Conservation (phyloP, 2,113 vertebrate genomes). For the Cottus gobio region DNA sequence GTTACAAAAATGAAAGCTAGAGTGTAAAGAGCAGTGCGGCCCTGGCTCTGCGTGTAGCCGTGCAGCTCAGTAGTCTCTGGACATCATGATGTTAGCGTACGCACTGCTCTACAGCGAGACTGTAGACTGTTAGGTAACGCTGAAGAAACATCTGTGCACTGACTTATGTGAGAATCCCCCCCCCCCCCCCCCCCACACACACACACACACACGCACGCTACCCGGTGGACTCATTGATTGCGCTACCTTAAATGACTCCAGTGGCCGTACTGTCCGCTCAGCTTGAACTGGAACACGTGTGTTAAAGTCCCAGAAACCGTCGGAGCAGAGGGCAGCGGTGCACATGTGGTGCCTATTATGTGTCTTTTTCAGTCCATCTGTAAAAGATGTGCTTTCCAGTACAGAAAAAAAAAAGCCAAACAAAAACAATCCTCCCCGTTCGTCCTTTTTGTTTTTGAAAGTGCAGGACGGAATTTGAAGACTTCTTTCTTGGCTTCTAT, state of each 20-base stretch:
- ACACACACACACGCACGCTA: too few species aligned
- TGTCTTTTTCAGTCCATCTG: neutral
- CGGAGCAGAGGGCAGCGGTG: neutral
- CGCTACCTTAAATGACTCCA: neutral
- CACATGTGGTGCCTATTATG: slow-evolving; percentile 12
- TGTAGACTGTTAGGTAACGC: neutral
- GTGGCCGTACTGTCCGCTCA: neutral
- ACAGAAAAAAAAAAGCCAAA: neutral
- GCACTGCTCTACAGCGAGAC: neutral
- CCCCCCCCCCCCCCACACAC: too few species aligned
- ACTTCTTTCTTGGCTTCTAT: neutral
- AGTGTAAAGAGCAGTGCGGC: neutral
- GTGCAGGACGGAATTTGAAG: neutral
- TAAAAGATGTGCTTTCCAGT: neutral
- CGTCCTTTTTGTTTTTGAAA: neutral
- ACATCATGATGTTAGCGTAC: neutral
- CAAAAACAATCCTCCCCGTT: neutral
- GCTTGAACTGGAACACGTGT: neutral
- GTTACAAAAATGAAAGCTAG: too few species aligned
- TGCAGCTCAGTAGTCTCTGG: too few species aligned
- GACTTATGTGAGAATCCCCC: neutral
- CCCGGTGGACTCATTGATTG: neutral
- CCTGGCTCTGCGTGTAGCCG: neutral
- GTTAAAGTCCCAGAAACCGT: neutral
- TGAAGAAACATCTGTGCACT: neutral